A percentile compares a stretch with the other conserved stretches of the same genome.
phyloP scores from a whole-genome alignment of 2,113 vertebrate species.

The Lipophrys pholis region DNA sequence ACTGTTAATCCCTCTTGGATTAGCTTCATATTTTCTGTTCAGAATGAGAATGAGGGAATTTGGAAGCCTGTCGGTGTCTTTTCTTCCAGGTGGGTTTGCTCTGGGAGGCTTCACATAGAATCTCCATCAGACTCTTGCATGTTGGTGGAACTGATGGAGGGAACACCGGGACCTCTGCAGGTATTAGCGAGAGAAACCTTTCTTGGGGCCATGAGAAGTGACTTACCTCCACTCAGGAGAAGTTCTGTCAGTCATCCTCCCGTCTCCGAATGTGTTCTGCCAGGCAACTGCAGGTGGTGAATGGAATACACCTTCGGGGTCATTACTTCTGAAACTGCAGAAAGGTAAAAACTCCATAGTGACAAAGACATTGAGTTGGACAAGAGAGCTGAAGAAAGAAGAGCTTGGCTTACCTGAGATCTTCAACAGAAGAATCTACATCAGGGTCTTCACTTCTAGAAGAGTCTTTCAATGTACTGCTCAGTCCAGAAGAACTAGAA shows the following conservation, averaged over 20 bases:
- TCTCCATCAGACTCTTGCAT: too few species aligned
- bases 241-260: not conserved
- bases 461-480: constrained; percentile 13
- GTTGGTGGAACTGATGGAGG: too few species aligned
- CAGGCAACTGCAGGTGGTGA: not conserved
- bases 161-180: too few species aligned
- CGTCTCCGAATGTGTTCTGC: not conserved
- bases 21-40: too few species aligned
- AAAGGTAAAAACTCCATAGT: not conserved
- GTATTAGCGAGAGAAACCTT: too few species aligned
- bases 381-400: too few species aligned
- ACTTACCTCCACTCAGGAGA: constrained; percentile 65
- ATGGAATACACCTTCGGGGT: not conserved
- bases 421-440: not conserved
- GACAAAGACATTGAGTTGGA: not conserved
- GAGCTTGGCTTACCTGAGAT: constrained; percentile 53
- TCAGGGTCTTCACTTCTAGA: not conserved
- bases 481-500: constrained; percentile 30
- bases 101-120: too few species aligned
- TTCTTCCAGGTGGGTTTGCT: too few species aligned
- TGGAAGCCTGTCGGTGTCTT: too few species aligned
- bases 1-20: too few species aligned
- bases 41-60: too few species aligned
- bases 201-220: not conserved
- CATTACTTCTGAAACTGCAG: constrained; percentile 42